Conservation (phyloP, 1,140 invertebrate species). For the Sesamia nonagrioides region DNA sequence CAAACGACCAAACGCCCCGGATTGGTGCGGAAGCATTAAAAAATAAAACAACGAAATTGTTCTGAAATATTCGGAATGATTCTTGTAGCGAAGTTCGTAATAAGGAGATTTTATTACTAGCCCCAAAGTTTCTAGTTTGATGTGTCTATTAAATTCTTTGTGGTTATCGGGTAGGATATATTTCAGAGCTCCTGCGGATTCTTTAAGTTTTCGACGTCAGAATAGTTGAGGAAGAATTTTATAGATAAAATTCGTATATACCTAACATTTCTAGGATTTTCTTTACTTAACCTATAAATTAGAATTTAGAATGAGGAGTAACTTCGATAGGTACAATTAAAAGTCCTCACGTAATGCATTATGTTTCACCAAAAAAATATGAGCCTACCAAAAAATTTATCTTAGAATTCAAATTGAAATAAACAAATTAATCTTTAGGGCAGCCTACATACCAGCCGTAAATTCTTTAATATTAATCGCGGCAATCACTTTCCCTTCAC, state of each 20-base stretch:
- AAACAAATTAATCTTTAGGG: constrained; percentile 1
- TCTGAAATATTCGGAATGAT: constrained; percentile 47
- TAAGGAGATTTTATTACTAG: constrained; percentile 62
- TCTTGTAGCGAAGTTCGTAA: constrained; percentile 39
- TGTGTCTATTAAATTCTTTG: constrained; percentile 68
- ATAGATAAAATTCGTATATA: constrained; percentile 22
- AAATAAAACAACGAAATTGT: constrained; percentile 66
- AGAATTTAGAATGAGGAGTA: not conserved
- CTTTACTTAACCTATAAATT: not conserved
- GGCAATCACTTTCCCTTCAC: constrained; percentile 32
- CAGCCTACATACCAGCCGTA: constrained; percentile 21
- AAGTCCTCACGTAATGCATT: not conserved
- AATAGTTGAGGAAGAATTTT: constrained; percentile 43
- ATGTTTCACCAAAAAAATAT: not conserved
- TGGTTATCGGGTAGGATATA: constrained; percentile 48
- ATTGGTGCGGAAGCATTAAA: constrained; percentile 64
- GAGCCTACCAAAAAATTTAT: constrained; percentile 6
- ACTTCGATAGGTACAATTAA: not conserved
- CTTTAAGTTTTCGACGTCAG: constrained; percentile 40
- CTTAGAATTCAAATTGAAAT: constrained; percentile 26
- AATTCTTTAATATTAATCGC: constrained; percentile 9
- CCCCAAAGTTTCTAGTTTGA: constrained; percentile 63
- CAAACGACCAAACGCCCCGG: constrained; percentile 65
- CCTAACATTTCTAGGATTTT: constrained; percentile 11
- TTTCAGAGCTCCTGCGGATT: constrained; percentile 14